phyloP scores from a whole-genome alignment of 2,888 invertebrate species.

The Macrosiphum euphorbiae region DNA sequence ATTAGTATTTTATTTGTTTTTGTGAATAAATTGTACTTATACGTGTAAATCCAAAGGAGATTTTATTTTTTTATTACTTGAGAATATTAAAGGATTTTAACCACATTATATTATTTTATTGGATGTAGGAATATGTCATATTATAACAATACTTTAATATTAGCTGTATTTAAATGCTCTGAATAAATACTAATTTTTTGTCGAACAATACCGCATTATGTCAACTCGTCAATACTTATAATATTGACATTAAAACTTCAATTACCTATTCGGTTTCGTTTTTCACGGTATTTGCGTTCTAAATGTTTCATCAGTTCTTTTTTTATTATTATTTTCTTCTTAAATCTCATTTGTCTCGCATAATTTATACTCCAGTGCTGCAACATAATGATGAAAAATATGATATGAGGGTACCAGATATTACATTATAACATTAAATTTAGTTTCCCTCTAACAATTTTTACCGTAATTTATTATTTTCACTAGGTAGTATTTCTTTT shows the following conservation, averaged over 20 bases:
- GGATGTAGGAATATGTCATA: not conserved
- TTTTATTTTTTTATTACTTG: not conserved
- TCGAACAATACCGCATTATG: not conserved
- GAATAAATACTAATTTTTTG: not conserved
- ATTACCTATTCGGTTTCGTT: not conserved
- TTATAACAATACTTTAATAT: not conserved
- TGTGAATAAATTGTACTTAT: not conserved
- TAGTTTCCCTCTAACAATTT: not conserved
- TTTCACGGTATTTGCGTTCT: not conserved
- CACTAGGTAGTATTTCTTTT: not conserved
- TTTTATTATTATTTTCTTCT: not conserved
- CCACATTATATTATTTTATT: not conserved
- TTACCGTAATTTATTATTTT: not conserved
- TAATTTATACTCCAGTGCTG: not conserved
- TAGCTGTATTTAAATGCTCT: not conserved
- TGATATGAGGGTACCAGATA: not conserved
- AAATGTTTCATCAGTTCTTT: not conserved
- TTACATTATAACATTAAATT: not conserved
- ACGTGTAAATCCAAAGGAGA: not conserved
- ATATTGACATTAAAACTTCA: constrained; percentile 16
- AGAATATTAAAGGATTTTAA: constrained; percentile 9
- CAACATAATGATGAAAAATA: not conserved
- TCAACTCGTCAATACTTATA: constrained; percentile 13
- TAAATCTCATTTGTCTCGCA: not conserved
- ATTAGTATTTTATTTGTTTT: not conserved